A percentile compares a stretch with the other conserved stretches of the same genome.
These are phyloP conservation scores for Stenolophus ochropezus DNA, from an alignment of 2,888 invertebrate genomes.

Conservation along the genomic window DNA sequence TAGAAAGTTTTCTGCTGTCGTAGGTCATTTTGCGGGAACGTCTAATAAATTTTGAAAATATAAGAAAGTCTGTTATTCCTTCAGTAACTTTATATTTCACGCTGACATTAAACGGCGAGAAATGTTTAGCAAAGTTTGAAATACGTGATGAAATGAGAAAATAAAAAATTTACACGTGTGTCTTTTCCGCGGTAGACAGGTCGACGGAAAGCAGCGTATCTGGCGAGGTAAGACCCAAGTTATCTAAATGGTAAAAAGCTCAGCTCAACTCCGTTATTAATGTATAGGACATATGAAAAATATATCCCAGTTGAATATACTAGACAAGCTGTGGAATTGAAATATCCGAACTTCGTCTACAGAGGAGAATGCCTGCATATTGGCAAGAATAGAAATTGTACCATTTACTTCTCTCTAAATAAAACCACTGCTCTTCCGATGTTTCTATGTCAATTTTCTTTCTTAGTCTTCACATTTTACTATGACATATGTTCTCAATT, in stretches of 20 bases:
- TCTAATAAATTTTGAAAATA: conserved; percentile 32
- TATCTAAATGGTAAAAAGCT: conserved; percentile 49
- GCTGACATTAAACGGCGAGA: conserved; percentile 37
- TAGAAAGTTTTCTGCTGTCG: neutral
- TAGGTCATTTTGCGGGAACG: neutral
- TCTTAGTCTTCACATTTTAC: neutral
- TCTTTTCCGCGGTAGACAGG: conserved; percentile 34
- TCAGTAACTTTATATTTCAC: conserved; percentile 38
- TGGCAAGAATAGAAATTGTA: conserved; percentile 15
- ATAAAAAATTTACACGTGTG: conserved; percentile 48
- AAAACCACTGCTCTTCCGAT: neutral
- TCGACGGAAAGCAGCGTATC: conserved; percentile 1
- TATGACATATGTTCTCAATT: no score
- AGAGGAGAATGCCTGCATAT: conserved; percentile 1
- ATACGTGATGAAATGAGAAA: conserved; percentile 47
- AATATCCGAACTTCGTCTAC: conserved; percentile 4
- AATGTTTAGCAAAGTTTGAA: conserved; percentile 43
- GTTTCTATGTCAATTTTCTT: neutral
- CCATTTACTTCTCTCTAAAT: conserved; percentile 14
- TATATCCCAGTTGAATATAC: conserved; percentile 38
- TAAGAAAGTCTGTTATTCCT: conserved; percentile 9
- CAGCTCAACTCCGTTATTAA: conserved; percentile 37
- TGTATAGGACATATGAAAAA: conserved; percentile 43
- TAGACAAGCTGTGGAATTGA: conserved; percentile 41
- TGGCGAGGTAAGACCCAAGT: neutral